A percentile compares a stretch with the other conserved stretches of the same genome.
Conservation (phyloP, 1,140 invertebrate species). For the Camponotus vicinus region DNA sequence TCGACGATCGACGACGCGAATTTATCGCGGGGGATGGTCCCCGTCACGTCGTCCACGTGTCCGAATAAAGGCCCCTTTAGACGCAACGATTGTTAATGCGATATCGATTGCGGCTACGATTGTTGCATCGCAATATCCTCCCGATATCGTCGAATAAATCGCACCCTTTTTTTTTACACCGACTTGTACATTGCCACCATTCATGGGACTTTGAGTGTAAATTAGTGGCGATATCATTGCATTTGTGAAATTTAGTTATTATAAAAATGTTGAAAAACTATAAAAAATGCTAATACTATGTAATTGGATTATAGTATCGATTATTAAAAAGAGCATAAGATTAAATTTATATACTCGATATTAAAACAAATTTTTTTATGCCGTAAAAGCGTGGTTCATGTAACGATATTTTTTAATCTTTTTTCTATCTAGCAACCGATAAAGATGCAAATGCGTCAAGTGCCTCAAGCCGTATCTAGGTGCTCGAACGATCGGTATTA, state of each 20-base stretch:
- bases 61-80: constrained; percentile 53
- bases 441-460: neutral
- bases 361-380: neutral
- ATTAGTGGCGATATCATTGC: neutral
- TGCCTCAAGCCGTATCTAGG: neutral
- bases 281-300: neutral
- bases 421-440: constrained; percentile 12
- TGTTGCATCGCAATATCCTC: neutral
- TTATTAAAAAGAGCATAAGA: neutral
- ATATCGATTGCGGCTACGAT: constrained; percentile 42
- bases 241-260: neutral
- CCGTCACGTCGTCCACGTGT: constrained; percentile 50
- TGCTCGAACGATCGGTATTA: constrained; percentile 28
- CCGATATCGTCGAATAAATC: constrained; percentile 10
- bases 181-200: too few species aligned
- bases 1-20: constrained; percentile 60
- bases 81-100: constrained; percentile 48
- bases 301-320: neutral
- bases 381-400: neutral
- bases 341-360: neutral
- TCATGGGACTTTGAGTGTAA: neutral
- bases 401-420: neutral
- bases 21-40: constrained; percentile 38
- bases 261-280: neutral
- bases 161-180: neutral